Conservation (phyloP, 1,140 invertebrate genomes). For the Aricia agestis region DNA sequence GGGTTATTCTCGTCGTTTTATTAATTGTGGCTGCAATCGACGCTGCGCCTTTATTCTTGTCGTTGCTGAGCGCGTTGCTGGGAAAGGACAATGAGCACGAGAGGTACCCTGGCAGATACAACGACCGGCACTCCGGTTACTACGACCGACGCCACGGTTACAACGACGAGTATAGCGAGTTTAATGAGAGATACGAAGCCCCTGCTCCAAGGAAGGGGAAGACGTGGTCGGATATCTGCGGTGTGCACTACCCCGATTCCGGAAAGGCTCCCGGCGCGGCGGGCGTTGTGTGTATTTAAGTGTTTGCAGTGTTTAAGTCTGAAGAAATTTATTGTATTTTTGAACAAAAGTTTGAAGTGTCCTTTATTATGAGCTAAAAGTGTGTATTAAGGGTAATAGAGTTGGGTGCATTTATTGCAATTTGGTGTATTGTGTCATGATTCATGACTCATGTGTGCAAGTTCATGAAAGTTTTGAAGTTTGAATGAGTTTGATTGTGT, state of each 20-base stretch:
- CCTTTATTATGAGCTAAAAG: background rate
- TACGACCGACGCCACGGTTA: too few relatives aligned
- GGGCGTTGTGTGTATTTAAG: constrained; percentile 16
- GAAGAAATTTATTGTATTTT: background rate
- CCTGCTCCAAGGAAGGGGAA: constrained; percentile 13
- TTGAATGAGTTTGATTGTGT: background rate
- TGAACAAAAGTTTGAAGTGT: background rate
- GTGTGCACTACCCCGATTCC: constrained; percentile 15
- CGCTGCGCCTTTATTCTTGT: constrained; percentile 12
- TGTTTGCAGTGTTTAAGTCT: background rate
- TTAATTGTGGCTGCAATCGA: background rate
- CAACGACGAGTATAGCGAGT: background rate
- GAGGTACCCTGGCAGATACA: background rate
- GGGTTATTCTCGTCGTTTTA: background rate
- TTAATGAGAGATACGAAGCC: background rate
- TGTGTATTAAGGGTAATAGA: background rate
- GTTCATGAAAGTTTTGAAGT: background rate
- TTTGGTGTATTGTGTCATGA: too few relatives aligned
- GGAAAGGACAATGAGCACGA: background rate
- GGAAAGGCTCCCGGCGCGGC: constrained; percentile 13
- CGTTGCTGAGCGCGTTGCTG: background rate
- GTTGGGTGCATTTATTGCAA: background rate
- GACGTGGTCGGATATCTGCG: constrained; percentile 18
- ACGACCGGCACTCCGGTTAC: background rate
- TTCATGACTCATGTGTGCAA: background rate